These are phyloP conservation scores for Aplysina aerophoba DNA, from an alignment of 37 sponge, comb jelly and placozoan species.

Conservation along the genomic window DNA sequence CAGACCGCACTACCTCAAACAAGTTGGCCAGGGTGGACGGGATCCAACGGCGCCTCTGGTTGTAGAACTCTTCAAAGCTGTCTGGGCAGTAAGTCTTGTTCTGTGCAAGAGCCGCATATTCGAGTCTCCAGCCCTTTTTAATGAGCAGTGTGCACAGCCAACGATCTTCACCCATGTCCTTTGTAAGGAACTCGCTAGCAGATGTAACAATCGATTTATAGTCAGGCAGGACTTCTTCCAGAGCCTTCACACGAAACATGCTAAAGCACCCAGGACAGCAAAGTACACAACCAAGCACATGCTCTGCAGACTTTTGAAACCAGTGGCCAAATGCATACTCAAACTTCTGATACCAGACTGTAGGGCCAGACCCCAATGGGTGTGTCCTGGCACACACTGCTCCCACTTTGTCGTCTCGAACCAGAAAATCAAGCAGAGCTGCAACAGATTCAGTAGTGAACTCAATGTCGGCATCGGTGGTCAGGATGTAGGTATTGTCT, in stretches of 20 bases:
- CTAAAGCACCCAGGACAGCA: slow-evolving; percentile 95
- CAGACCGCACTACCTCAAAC: slow-evolving; percentile 42
- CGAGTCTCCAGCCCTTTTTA: slow-evolving; percentile 74
- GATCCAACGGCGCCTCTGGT: slow-evolving; percentile 91
- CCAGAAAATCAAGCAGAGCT: slow-evolving; percentile 76
- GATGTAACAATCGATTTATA: slow-evolving; percentile 69
- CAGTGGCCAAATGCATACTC: slow-evolving; percentile 91
- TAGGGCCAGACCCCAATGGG: slow-evolving; percentile 75
- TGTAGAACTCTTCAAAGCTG: slow-evolving; percentile 88
- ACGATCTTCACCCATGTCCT: slow-evolving; percentile 97
- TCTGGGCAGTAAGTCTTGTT: slow-evolving; percentile 83
- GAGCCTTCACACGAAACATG: slow-evolving; percentile 76
- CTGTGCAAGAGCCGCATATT: slow-evolving; percentile 82
- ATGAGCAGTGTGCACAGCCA: slow-evolving; percentile 93
- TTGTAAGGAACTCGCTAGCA: slow-evolving; percentile 81
- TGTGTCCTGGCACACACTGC: slow-evolving; percentile 89
- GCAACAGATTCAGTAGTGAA: slow-evolving; percentile 79
- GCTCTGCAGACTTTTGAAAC: slow-evolving; percentile 85
- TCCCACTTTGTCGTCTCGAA: slow-evolving; percentile 70
- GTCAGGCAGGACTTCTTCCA: slow-evolving; percentile 53
- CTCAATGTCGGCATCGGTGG: slow-evolving; percentile 92
- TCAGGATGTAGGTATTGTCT: slow-evolving; percentile 87
- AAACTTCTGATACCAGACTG: slow-evolving; percentile 89
- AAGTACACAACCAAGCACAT: slow-evolving; percentile 85
- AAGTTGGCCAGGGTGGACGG: slow-evolving; percentile 92